A percentile compares a stretch with the other conserved stretches of the same genome.
phyloP scores from a whole-genome alignment of 2,113 vertebrate species.

The Grammomys dolichurus region DNA sequence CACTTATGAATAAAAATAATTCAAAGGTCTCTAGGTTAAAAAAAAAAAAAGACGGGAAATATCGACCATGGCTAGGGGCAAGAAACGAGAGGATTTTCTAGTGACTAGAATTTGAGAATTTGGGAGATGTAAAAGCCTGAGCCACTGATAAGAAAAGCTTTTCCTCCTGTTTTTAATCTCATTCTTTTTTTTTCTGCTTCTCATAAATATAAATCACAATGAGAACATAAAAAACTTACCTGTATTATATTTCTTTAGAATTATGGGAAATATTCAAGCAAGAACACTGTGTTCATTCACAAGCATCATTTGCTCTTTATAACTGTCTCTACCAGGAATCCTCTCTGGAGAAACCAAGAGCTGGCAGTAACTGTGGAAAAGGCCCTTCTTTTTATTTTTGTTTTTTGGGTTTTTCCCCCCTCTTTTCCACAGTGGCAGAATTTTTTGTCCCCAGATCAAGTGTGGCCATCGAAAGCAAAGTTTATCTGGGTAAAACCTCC shows the following conservation, averaged over 20 bases:
- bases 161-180: conserved; percentile 55
- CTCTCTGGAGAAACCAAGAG: conserved; percentile 46
- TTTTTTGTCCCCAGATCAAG: conserved; percentile 52
- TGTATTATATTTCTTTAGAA: conserved; percentile 72
- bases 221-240: conserved; percentile 66
- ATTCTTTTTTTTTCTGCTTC: conserved; percentile 35
- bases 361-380: conserved; percentile 49
- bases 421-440: background rate
- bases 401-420: fast-evolving
- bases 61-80: conserved; percentile 51
- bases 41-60: conserved; percentile 23
- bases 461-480: background rate
- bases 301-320: conserved; percentile 66
- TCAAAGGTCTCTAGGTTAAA: conserved; percentile 63
- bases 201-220: conserved; percentile 64
- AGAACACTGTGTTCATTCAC: conserved; percentile 67
- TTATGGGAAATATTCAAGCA: conserved; percentile 75
- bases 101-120: conserved; percentile 62
- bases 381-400: background rate
- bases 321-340: conserved; percentile 59
- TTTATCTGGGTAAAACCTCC: conserved; percentile 2
- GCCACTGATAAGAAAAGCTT: conserved; percentile 48
- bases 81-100: conserved; percentile 66
- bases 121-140: conserved; percentile 68
- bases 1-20: conserved; percentile 79